A percentile compares a stretch with the other conserved stretches of the same genome.
Conservation (phyloP, 2,888 invertebrate genomes). For the Sarcophaga subvicina region DNA sequence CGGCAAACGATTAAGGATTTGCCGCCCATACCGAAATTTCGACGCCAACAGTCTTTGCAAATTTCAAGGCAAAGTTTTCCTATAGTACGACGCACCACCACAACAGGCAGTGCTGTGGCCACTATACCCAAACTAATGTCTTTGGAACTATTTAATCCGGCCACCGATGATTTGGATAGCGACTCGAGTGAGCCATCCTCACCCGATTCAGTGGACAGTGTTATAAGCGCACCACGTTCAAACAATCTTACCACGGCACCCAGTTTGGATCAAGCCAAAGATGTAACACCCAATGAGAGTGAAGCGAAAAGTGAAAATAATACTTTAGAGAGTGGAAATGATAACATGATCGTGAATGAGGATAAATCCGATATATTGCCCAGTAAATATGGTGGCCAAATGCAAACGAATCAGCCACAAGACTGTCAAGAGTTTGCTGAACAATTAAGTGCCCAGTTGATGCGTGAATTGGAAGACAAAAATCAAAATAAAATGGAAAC, state of each 20-base stretch:
- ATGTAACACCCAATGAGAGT: slow-evolving; percentile 37
- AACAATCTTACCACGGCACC: slow-evolving; percentile 55
- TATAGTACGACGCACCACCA: slow-evolving; percentile 85
- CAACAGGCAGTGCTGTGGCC: slow-evolving; percentile 82
- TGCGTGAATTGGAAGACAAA: slow-evolving; percentile 88
- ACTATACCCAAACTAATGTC: slow-evolving; percentile 89
- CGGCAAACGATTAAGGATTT: slow-evolving; percentile 85
- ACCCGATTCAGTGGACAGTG: slow-evolving; percentile 93
- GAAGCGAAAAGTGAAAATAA: slow-evolving; percentile 11
- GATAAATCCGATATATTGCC: slow-evolving; percentile 76
- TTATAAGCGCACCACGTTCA: slow-evolving; percentile 86
- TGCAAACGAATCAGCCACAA: slow-evolving; percentile 79
- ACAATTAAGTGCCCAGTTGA: slow-evolving; percentile 90
- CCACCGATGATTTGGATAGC: slow-evolving; percentile 94
- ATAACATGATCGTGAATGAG: slow-evolving; percentile 76
- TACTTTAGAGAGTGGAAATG: slow-evolving; percentile 37
- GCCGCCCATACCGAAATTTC: slow-evolving; percentile 85
- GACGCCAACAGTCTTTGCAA: slow-evolving; percentile 80
- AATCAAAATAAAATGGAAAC: slow-evolving; percentile 75
- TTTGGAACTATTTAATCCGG: slow-evolving; percentile 93
- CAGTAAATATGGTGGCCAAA: slow-evolving; percentile 74
- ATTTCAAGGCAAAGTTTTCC: slow-evolving; percentile 83
- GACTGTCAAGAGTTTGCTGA: slow-evolving; percentile 91
- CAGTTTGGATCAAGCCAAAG: slow-evolving; percentile 57
- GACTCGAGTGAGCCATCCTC: slow-evolving; percentile 93